Percentiles rank a stretch among this genome's conserved stretches.
Conservation (phyloP, 1,140 invertebrate species). For the Cherax destructor region DNA sequence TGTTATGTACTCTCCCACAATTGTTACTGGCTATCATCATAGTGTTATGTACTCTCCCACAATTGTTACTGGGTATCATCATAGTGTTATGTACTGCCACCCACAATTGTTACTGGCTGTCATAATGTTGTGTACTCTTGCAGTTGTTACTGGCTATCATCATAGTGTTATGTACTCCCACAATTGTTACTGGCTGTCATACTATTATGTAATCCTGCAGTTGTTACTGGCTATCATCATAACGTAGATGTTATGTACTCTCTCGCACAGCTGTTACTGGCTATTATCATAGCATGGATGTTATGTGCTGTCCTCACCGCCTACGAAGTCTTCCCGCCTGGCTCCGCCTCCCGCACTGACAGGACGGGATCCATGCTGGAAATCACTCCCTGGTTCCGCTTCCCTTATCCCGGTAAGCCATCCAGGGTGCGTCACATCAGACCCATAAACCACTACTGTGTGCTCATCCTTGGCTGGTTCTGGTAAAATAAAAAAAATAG, state of each 20-base stretch:
- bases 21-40: no score
- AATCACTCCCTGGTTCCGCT: slow-evolving; percentile 7
- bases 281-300: background rate
- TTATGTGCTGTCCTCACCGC: background rate
- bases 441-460: background rate
- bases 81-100: no score
- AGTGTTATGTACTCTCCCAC: no score
- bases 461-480: background rate
- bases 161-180: background rate
- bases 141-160: background rate
- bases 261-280: background rate
- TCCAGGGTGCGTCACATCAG: no score
- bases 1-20: no score
- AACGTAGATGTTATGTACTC: background rate
- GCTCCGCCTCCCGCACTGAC: slow-evolving; percentile 4
- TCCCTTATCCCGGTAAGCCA: slow-evolving; percentile 16
- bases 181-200: no score
- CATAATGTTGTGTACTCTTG: no score
- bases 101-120: no score
- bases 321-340: background rate
- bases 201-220: background rate
- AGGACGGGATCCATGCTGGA: background rate
- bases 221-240: background rate
- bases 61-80: no score
- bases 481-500: no score